Evolutionary conservation across 2,888 invertebrate genomes (phyloP).

Genomic region (Drosophila anomalata): DNA sequence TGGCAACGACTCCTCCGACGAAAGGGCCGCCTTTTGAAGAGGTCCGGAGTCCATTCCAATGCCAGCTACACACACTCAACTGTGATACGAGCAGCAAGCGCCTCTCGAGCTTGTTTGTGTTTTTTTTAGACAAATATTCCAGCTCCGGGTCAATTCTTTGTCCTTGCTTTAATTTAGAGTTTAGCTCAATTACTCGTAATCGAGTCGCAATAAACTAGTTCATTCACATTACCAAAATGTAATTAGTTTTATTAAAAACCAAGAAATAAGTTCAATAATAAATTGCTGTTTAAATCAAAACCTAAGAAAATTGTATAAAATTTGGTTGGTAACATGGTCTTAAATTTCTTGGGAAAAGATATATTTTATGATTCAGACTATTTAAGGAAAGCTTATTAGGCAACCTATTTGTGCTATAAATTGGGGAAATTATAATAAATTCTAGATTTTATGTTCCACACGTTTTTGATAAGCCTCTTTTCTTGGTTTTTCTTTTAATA

Average conservation of each 20-base stretch:
- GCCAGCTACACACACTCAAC: slow-evolving; percentile 53
- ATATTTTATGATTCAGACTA: neutral
- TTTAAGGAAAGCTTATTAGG: too few species aligned
- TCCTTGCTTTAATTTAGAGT: slow-evolving; percentile 48
- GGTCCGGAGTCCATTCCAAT: slow-evolving; percentile 48
- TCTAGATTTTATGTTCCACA: neutral
- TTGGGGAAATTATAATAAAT: neutral
- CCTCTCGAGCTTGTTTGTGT: slow-evolving; percentile 46
- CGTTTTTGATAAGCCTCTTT: neutral
- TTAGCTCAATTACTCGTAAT: slow-evolving; percentile 16
- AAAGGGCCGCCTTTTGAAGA: slow-evolving; percentile 48
- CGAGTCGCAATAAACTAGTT: slow-evolving; percentile 54
- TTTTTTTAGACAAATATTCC: slow-evolving; percentile 59
- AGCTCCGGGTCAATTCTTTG: slow-evolving; percentile 59
- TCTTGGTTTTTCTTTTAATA: neutral
- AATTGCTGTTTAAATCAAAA: too few species aligned
- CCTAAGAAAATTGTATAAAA: too few species aligned
- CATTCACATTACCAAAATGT: slow-evolving; percentile 1
- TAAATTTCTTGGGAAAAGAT: neutral
- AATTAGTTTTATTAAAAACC: slow-evolving; percentile 3
- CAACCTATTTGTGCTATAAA: neutral
- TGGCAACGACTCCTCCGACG: slow-evolving; percentile 14
- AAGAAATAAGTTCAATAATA: neutral
- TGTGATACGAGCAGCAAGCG: slow-evolving; percentile 68
- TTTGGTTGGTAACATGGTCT: too few species aligned